Percentiles rank a stretch among this genome's conserved stretches.
phyloP scores from a whole-genome alignment of 35 echinoderm and acorn worm species.

The Anneissia japonica region DNA sequence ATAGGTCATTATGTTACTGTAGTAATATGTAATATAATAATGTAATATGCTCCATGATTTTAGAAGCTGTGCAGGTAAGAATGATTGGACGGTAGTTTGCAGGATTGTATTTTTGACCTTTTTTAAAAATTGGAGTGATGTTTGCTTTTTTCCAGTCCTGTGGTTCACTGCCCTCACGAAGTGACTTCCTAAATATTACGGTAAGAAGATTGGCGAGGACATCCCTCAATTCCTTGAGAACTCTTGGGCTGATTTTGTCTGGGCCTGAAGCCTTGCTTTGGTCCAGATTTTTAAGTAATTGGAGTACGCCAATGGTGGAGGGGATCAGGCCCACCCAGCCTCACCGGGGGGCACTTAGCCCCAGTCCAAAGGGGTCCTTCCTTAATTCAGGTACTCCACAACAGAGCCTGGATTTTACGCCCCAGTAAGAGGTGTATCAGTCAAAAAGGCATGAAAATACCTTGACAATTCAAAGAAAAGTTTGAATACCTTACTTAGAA shows the following conservation, averaged over 20 bases:
- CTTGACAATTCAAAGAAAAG: no score
- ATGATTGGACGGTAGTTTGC: constrained; percentile 43
- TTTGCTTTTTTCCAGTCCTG: constrained; percentile 51
- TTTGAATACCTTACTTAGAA: no score
- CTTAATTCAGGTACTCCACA: no score
- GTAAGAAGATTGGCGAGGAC: background rate
- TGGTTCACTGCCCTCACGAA: background rate
- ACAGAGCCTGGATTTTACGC: no score
- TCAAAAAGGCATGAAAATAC: no score
- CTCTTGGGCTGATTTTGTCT: background rate
- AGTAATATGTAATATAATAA: no score
- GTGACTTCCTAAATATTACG: background rate
- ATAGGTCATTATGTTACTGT: constrained; percentile 15
- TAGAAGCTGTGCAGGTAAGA: constrained; percentile 45
- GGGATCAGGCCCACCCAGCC: no score
- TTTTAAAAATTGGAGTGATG: constrained; percentile 61
- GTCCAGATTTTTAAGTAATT: background rate
- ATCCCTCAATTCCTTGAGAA: background rate
- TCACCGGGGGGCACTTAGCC: no score
- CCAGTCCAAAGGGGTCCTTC: no score
- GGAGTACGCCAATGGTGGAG: background rate
- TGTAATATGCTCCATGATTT: constrained; percentile 54
- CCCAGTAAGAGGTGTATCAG: no score
- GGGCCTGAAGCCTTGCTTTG: background rate
- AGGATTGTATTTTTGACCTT: constrained; percentile 27